Percentiles rank a stretch among this genome's conserved stretches.
Conservation (phyloP, 2,797 vertebrate genomes). For the Parauchenoglanis punctatus region DNA sequence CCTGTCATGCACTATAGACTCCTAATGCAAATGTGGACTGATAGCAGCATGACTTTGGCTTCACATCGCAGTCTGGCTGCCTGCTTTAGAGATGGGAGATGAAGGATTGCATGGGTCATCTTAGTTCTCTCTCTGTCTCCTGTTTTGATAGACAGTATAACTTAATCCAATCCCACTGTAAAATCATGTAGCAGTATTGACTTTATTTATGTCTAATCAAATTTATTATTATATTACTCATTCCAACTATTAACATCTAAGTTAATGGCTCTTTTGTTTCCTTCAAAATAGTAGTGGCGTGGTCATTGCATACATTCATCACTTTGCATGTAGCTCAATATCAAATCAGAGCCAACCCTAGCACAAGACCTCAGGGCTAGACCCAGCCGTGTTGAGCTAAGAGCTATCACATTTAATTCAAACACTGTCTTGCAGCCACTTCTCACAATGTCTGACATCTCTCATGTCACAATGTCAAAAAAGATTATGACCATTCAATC, state of each 20-base stretch:
- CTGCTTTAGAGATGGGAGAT: constrained; percentile 40
- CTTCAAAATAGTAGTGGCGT: constrained; percentile 1
- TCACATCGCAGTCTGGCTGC: constrained; percentile 37
- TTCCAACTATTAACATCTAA: not conserved
- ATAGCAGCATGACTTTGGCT: constrained; percentile 55
- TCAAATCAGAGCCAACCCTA: constrained; percentile 33
- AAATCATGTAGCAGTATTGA: not conserved
- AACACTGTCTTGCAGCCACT: constrained; percentile 5
- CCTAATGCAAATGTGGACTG: constrained; percentile 60
- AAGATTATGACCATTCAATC: constrained; percentile 29
- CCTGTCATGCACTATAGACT: constrained; percentile 53
- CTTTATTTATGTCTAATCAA: constrained; percentile 19
- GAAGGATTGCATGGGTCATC: constrained; percentile 35
- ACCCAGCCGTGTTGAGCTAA: not conserved
- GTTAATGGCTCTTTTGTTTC: constrained; percentile 15
- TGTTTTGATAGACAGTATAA: constrained; percentile 20
- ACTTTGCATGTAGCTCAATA: constrained; percentile 34
- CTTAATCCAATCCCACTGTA: constrained; percentile 24
- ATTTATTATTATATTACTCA: constrained; percentile 18
- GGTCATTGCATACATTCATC: constrained; percentile 42
- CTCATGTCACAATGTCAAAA: constrained; percentile 20
- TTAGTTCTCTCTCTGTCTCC: constrained; percentile 32
- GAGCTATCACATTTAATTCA: constrained; percentile 38
- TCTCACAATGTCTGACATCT: constrained; percentile 34
- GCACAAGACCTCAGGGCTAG: constrained; percentile 23